A percentile compares a stretch with the other conserved stretches of the same genome.
These are phyloP conservation scores for Rhincodon typus DNA, from an alignment of 2,797 vertebrate species.

Conservation along the genomic window DNA sequence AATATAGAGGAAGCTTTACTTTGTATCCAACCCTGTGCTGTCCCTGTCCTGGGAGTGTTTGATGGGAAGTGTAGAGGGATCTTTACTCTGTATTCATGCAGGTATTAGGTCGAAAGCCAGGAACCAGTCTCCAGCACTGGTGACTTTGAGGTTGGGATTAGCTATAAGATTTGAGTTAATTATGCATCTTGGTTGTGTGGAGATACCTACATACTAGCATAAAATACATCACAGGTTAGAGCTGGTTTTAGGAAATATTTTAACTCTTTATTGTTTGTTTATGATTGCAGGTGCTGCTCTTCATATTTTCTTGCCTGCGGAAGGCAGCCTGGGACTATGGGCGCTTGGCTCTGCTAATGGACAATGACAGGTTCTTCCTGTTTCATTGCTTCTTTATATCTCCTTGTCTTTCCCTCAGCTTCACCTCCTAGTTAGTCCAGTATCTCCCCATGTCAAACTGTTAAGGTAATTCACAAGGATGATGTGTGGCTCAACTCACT, in stretches of 20 bases:
- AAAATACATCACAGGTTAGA: neutral
- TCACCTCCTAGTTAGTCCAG: neutral
- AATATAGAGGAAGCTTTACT: no score
- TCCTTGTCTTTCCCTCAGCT: neutral
- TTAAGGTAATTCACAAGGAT: neutral
- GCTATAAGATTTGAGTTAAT: slow-evolving; percentile 29
- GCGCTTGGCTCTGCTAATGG: slow-evolving; percentile 85
- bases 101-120: neutral
- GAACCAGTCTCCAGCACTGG: neutral
- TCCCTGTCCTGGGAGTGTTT: neutral
- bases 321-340: slow-evolving; percentile 97
- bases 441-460: neutral
- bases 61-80: neutral
- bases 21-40: no score
- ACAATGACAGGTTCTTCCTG: slow-evolving; percentile 78
- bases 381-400: neutral
- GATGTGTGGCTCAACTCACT: neutral
- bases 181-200: neutral
- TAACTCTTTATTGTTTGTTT: slow-evolving; percentile 32
- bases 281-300: slow-evolving; percentile 68
- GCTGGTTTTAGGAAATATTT: neutral
- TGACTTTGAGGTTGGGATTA: slow-evolving; percentile 18
- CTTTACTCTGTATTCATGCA: neutral
- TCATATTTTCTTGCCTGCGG: slow-evolving; percentile 89
- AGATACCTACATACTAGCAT: neutral